Conservation (phyloP, 2,113 vertebrate species). For the Otus sunia region DNA sequence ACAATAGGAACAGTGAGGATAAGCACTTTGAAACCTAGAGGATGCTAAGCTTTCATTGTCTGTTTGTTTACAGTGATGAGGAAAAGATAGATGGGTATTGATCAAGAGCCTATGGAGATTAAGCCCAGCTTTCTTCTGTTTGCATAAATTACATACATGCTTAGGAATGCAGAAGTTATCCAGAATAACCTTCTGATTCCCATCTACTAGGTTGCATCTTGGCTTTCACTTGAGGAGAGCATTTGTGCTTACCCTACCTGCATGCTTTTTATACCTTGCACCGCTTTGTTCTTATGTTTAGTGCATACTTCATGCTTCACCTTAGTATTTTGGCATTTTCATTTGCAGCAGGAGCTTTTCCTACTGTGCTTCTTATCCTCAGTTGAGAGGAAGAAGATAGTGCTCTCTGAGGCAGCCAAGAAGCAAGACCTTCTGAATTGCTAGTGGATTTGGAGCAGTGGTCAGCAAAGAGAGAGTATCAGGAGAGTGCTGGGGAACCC, state of each 20-base stretch:
- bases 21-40: neutral
- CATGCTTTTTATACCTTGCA: neutral
- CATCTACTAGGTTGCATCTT: neutral
- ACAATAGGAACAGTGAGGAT: neutral
- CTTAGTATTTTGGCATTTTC: neutral
- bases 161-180: neutral
- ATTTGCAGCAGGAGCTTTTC: neutral
- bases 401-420: neutral
- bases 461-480: neutral
- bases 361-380: neutral
- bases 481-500: neutral
- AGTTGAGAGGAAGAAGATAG: neutral
- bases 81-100: neutral
- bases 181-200: neutral
- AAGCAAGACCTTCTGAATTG: neutral
- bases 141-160: neutral
- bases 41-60: neutral
- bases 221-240: neutral
- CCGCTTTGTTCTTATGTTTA: neutral
- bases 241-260: neutral
- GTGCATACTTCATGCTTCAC: neutral
- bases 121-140: neutral
- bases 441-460: neutral
- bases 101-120: neutral
- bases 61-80: neutral